phyloP scores from a whole-genome alignment of 2,888 invertebrate species.

The Incurvaria masculella region DNA sequence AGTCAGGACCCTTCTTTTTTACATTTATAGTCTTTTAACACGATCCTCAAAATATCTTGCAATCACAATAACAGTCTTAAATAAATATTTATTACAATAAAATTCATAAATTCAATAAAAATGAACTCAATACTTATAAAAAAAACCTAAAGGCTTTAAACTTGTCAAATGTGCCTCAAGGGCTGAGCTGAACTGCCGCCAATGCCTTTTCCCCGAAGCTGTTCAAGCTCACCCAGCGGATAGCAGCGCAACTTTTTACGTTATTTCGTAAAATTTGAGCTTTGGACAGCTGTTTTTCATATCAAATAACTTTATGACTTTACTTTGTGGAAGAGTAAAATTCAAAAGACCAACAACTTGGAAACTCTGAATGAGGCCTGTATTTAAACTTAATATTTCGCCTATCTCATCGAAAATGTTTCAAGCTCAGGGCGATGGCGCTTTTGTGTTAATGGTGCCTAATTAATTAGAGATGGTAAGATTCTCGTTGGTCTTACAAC shows the following conservation, averaged over 20 bases:
- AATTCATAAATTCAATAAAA: too few species aligned
- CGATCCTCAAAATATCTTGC: too few species aligned
- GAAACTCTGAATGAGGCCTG: not conserved
- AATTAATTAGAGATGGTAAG: not conserved
- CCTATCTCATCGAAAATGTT: not conserved
- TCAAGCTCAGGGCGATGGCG: constrained; percentile 1
- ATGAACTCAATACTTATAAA: too few species aligned
- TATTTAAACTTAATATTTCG: not conserved
- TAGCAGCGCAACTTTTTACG: constrained; percentile 2
- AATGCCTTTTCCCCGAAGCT: too few species aligned
- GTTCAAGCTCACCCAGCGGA: not conserved
- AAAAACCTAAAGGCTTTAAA: too few species aligned
- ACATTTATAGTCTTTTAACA: too few species aligned
- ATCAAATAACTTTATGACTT: constrained; percentile 1
- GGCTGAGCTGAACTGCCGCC: too few species aligned
- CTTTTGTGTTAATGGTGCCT: not conserved
- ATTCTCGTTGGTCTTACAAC: too few species aligned
- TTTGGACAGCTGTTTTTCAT: constrained; percentile 1
- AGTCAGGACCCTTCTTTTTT: too few species aligned
- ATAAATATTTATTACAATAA: too few species aligned
- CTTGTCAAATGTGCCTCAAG: too few species aligned
- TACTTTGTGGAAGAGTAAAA: not conserved
- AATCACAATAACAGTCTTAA: too few species aligned
- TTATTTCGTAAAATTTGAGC: constrained; percentile 3
- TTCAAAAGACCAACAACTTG: not conserved